These are phyloP conservation scores for Cheilosia scutellata DNA, from an alignment of 2,888 invertebrate species.

Conservation along the genomic window DNA sequence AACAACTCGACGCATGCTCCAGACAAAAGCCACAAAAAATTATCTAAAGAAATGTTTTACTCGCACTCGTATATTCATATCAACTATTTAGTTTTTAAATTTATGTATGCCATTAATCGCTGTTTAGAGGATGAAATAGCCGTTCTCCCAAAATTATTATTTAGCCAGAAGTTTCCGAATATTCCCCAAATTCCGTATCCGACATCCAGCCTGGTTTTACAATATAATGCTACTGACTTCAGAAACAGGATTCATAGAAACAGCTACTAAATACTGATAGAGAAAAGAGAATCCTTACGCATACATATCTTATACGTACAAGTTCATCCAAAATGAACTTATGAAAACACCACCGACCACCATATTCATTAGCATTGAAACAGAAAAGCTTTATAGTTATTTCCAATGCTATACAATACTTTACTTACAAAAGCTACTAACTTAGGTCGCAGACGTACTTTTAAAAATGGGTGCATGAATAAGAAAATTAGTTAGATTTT, in stretches of 20 bases:
- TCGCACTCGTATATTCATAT: neutral
- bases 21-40: neutral
- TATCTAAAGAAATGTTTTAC: neutral
- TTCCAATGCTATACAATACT: neutral
- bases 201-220: slow-evolving; percentile 8
- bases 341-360: too few species aligned
- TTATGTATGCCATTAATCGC: too few species aligned
- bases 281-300: slow-evolving; percentile 6
- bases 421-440: too few species aligned
- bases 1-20: slow-evolving; percentile 63
- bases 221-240: slow-evolving; percentile 28
- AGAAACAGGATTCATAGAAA: neutral
- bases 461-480: too few species aligned
- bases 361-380: neutral
- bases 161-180: neutral
- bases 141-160: slow-evolving; percentile 1
- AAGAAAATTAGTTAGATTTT: too few species aligned
- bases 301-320: neutral
- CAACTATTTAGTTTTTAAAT: neutral
- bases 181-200: neutral
- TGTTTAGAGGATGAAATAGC: neutral
- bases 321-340: neutral
- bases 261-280: neutral
- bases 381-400: neutral
- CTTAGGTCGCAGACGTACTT: too few species aligned